Percentiles rank a stretch among this genome's conserved stretches.
Conservation (phyloP, 2,888 invertebrate genomes). For the Gnatocerus cornutus region DNA sequence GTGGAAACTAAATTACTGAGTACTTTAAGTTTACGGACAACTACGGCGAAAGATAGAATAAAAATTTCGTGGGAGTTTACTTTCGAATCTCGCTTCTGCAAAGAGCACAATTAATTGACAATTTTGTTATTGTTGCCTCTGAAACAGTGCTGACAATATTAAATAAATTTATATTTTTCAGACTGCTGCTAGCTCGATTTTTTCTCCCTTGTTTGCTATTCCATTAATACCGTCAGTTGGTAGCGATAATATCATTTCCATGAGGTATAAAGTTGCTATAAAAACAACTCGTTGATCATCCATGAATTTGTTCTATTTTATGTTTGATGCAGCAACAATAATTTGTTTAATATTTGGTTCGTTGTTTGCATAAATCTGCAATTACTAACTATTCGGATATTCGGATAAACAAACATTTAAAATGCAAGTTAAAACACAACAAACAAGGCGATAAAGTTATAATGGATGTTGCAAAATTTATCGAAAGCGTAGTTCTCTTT, state of each 20-base stretch:
- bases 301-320: background rate
- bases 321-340: background rate
- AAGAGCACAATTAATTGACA: too few relatives aligned
- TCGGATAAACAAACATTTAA: too few relatives aligned
- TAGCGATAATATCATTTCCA: background rate
- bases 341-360: background rate
- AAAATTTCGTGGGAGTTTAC: slow-evolving; percentile 5
- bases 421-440: background rate
- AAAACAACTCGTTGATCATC: too few relatives aligned
- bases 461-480: background rate
- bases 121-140: too few relatives aligned
- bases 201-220: background rate
- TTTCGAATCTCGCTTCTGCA: too few relatives aligned
- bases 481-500: background rate
- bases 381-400: too few relatives aligned
- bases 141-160: too few relatives aligned
- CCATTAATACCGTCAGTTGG: background rate
- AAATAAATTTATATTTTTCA: too few relatives aligned
- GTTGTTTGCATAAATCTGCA: background rate
- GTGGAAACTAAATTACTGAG: background rate
- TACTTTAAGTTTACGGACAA: background rate
- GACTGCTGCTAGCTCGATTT: background rate
- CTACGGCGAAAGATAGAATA: background rate
- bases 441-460: background rate
- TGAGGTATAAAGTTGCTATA: too few relatives aligned